phyloP scores from a whole-genome alignment of 2,113 vertebrate species.

The Azemiops feae region DNA sequence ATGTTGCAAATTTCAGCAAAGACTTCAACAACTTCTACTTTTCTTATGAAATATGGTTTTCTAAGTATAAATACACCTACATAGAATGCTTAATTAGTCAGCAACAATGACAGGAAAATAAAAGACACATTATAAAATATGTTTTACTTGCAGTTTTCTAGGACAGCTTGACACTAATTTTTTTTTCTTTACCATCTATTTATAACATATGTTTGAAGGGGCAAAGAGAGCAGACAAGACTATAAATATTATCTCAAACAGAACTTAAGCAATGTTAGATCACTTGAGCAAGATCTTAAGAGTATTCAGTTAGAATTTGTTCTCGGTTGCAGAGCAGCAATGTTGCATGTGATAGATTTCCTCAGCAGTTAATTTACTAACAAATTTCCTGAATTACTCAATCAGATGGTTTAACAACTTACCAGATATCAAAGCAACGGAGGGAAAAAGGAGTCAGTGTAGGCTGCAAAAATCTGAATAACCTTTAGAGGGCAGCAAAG shows the following conservation, averaged over 20 bases:
- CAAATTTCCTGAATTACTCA: slow-evolving; percentile 42
- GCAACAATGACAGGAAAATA: slow-evolving; percentile 38
- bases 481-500: neutral
- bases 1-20: neutral
- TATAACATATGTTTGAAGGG: neutral
- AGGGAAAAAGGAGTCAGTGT: slow-evolving; percentile 2
- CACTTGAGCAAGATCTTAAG: slow-evolving; percentile 33
- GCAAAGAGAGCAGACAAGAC: neutral
- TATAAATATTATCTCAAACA: neutral
- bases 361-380: slow-evolving; percentile 14
- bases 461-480: neutral
- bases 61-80: neutral
- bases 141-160: slow-evolving; percentile 41
- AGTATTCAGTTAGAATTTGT: neutral
- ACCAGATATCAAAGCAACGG: neutral
- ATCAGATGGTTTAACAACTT: slow-evolving; percentile 39
- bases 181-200: neutral
- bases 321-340: slow-evolving; percentile 9
- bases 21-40: neutral
- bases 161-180: neutral
- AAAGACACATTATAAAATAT: slow-evolving; percentile 42
- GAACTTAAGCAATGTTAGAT: slow-evolving; percentile 17
- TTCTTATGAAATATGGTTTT: neutral
- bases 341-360: neutral
- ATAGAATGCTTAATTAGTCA: slow-evolving; percentile 10